Evolutionary conservation across 2,888 invertebrate species (phyloP).

Genomic region (Drosophila greeni): DNA sequence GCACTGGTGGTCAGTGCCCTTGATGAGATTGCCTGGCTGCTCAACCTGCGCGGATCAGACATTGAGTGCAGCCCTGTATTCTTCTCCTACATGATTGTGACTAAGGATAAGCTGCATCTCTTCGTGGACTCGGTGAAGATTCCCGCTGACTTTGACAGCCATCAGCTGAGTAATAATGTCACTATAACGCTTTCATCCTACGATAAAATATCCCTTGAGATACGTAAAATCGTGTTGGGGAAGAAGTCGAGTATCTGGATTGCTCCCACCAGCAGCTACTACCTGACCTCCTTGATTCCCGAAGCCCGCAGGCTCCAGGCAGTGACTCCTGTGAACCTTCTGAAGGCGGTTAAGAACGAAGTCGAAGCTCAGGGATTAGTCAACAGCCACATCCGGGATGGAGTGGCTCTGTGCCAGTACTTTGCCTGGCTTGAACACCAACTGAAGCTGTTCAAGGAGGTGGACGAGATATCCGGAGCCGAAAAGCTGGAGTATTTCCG

Average conservation of each 20-base stretch:
- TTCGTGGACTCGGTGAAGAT: constrained; percentile 83
- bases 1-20: constrained; percentile 88
- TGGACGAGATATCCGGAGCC: constrained; percentile 89
- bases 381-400: constrained; percentile 91
- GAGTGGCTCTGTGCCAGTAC: constrained; percentile 91
- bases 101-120: constrained; percentile 81
- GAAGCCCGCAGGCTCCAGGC: constrained; percentile 67
- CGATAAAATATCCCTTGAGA: constrained; percentile 79
- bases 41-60: constrained; percentile 95
- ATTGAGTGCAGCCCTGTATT: constrained; percentile 95
- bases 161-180: constrained; percentile 81
- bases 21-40: constrained; percentile 94
- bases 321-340: constrained; percentile 86
- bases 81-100: constrained; percentile 86
- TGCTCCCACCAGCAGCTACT: constrained; percentile 81
- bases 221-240: constrained; percentile 75
- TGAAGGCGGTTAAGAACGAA: constrained; percentile 93
- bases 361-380: constrained; percentile 90
- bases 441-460: constrained; percentile 80
- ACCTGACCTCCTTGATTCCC: constrained; percentile 77
- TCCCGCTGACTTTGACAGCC: constrained; percentile 80
- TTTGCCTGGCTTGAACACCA: constrained; percentile 91
- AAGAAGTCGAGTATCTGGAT: constrained; percentile 81
- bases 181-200: constrained; percentile 81
- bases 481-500: constrained; percentile 86